Evolutionary conservation across 2,113 vertebrate genomes (phyloP).

Genomic region (Rhegmatorhina hoffmannsi): DNA sequence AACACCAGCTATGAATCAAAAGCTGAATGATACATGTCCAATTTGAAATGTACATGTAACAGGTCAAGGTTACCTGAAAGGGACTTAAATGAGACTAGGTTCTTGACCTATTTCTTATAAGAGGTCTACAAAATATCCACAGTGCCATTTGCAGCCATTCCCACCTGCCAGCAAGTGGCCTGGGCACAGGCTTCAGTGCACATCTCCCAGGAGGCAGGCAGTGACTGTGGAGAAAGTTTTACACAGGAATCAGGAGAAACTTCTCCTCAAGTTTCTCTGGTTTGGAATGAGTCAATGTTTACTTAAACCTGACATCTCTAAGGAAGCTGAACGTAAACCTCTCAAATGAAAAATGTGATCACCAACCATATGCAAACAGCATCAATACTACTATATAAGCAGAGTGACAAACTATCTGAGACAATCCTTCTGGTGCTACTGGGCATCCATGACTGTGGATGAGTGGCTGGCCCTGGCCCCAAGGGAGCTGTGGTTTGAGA

Average conservation of each 20-base stretch:
- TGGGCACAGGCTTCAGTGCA: neutral
- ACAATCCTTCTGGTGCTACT: neutral
- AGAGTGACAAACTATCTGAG: neutral
- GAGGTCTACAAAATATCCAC: neutral
- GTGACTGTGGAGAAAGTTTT: neutral
- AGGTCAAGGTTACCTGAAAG: neutral
- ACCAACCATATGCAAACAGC: neutral
- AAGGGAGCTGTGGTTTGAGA: neutral
- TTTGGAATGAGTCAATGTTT: neutral
- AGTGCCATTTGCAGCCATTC: neutral
- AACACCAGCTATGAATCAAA: neutral
- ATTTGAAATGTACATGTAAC: neutral
- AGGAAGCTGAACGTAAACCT: neutral
- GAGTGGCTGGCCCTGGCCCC: neutral
- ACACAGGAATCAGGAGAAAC: neutral
- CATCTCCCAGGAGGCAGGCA: neutral
- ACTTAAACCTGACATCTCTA: neutral
- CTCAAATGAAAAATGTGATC: neutral
- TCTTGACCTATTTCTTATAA: neutral
- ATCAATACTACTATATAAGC: accelerated
- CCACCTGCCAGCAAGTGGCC: accelerated
- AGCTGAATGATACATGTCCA: neutral
- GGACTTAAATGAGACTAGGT: neutral
- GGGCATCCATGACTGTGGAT: neutral
- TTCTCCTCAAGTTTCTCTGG: neutral